Percentiles rank a stretch among this genome's conserved stretches.
phyloP scores from a whole-genome alignment of 2,888 invertebrate genomes.

The Amphipyra tragopoginis region DNA sequence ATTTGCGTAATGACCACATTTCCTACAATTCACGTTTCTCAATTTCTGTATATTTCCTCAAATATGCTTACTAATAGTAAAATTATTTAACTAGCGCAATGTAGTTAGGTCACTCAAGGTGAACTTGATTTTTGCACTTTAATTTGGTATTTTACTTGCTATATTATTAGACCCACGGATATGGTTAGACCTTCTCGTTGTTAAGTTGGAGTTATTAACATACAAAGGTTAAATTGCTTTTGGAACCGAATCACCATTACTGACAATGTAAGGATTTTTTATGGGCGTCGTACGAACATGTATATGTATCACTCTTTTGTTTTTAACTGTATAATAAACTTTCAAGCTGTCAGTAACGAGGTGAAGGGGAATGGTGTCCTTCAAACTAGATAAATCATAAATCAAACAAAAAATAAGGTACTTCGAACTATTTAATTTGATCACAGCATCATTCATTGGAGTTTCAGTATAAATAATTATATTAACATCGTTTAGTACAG shows the following conservation, averaged over 20 bases:
- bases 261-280: neutral
- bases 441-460: constrained; percentile 52
- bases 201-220: constrained; percentile 38
- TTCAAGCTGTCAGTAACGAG: neutral
- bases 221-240: constrained; percentile 30
- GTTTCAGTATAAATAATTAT: constrained; percentile 46
- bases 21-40: constrained; percentile 9
- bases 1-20: constrained; percentile 33
- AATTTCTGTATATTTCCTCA: constrained; percentile 16
- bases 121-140: constrained; percentile 38
- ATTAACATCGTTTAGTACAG: constrained; percentile 48
- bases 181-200: constrained; percentile 33
- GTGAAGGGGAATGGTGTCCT: neutral
- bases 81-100: constrained; percentile 47
- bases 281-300: neutral
- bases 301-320: neutral
- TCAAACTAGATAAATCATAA: neutral
- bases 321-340: neutral
- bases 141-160: constrained; percentile 33
- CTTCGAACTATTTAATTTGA: constrained; percentile 51
- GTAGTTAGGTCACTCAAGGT: constrained; percentile 39
- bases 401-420: constrained; percentile 33
- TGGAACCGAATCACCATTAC: constrained; percentile 4
- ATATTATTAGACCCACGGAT: constrained; percentile 28
- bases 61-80: constrained; percentile 25